These are phyloP conservation scores for Thysanoteuthis rhombus DNA, from an alignment of 2,888 invertebrate genomes.

Conservation along the genomic window DNA sequence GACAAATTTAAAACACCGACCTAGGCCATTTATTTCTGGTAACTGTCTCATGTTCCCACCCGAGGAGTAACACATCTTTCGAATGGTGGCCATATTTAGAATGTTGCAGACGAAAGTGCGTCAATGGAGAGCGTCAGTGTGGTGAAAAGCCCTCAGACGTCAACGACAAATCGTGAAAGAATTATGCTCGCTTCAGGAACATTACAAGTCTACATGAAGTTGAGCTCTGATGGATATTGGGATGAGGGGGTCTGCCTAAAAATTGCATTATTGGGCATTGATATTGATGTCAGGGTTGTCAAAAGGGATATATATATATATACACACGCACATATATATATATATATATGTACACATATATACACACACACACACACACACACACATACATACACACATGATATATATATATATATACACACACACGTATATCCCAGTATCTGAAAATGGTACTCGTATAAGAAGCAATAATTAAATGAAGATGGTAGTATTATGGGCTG, in stretches of 20 bases:
- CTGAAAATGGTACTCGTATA: too few relatives aligned
- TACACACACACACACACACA: too few relatives aligned
- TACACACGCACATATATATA: too few relatives aligned
- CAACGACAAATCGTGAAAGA: background rate
- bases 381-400: too few relatives aligned
- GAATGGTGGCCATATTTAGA: background rate
- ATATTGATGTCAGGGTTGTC: background rate
- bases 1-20: constrained; percentile 12
- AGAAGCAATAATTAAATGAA: too few relatives aligned
- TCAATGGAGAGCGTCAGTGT: too few relatives aligned
- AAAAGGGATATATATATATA: background rate
- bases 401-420: too few relatives aligned
- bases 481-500: too few relatives aligned
- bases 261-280: background rate
- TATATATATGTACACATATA: too few relatives aligned
- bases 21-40: background rate
- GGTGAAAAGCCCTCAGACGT: too few relatives aligned
- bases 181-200: background rate
- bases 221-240: too few relatives aligned
- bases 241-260: background rate
- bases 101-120: background rate
- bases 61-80: background rate
- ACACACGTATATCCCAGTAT: too few relatives aligned
- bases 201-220: background rate
- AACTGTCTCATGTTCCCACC: background rate